These are phyloP conservation scores for Manis javanica DNA, from an alignment of 2,797 vertebrate species.

Conservation along the genomic window DNA sequence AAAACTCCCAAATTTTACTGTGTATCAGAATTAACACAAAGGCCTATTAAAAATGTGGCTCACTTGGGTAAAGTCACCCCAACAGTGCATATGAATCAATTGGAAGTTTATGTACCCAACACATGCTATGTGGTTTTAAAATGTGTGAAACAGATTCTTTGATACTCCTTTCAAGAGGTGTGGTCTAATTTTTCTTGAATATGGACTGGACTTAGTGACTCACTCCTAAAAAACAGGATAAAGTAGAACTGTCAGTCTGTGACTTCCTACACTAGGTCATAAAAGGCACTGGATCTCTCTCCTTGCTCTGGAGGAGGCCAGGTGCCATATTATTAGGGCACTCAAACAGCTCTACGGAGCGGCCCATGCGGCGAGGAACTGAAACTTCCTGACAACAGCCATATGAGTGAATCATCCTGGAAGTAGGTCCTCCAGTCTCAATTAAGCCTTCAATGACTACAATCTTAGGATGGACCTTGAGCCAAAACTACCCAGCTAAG, in stretches of 20 bases:
- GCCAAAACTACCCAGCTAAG: neutral
- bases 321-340: neutral
- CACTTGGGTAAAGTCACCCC: neutral
- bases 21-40: neutral
- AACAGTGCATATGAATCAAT: neutral
- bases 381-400: neutral
- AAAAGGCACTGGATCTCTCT: neutral
- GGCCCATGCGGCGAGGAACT: neutral
- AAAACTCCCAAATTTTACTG: neutral
- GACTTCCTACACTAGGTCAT: neutral
- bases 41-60: neutral
- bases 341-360: neutral
- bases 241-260: neutral
- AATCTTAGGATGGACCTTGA: neutral
- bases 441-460: constrained; percentile 10
- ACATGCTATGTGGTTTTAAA: neutral
- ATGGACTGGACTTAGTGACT: neutral
- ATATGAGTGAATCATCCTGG: neutral
- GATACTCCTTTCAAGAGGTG: neutral
- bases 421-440: constrained; percentile 9
- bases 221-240: neutral
- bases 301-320: neutral
- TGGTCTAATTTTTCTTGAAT: neutral
- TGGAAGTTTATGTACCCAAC: neutral
- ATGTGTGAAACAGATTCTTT: neutral